Evolutionary conservation across 2,113 vertebrate species (phyloP).

Genomic region (Promerops cafer): DNA sequence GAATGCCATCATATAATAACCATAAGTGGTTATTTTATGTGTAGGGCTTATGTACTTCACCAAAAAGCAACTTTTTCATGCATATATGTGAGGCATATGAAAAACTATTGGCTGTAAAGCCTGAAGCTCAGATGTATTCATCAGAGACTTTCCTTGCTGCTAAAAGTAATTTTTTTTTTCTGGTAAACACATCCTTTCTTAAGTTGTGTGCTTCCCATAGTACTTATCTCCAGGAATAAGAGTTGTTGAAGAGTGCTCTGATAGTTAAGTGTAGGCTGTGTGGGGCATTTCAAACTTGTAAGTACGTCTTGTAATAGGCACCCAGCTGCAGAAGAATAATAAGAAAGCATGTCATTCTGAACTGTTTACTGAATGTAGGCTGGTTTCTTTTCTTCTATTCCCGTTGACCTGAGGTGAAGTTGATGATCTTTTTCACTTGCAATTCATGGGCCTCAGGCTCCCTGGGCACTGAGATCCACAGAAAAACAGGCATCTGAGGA

Average conservation of each 20-base stretch:
- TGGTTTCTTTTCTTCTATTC: neutral
- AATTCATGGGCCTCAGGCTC: neutral
- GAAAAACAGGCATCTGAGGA: neutral
- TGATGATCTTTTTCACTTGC: neutral
- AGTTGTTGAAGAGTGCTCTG: neutral
- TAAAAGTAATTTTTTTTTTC: neutral
- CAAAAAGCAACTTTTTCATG: neutral
- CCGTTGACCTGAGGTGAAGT: neutral
- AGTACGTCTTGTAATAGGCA: neutral
- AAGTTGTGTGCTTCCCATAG: neutral
- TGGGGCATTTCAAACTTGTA: neutral
- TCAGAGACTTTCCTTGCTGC: neutral
- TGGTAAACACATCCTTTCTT: neutral
- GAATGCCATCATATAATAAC: neutral
- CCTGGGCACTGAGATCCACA: neutral
- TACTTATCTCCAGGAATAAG: neutral
- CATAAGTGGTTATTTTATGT: neutral
- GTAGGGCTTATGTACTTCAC: neutral
- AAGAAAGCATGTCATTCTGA: neutral
- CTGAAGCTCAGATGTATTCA: neutral
- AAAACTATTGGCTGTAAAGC: neutral
- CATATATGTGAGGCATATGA: neutral
- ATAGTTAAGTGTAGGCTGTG: neutral
- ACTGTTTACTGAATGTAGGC: neutral
- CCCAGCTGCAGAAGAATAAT: neutral